Conservation (phyloP, 2,113 vertebrate genomes). For the Proteles cristata region DNA sequence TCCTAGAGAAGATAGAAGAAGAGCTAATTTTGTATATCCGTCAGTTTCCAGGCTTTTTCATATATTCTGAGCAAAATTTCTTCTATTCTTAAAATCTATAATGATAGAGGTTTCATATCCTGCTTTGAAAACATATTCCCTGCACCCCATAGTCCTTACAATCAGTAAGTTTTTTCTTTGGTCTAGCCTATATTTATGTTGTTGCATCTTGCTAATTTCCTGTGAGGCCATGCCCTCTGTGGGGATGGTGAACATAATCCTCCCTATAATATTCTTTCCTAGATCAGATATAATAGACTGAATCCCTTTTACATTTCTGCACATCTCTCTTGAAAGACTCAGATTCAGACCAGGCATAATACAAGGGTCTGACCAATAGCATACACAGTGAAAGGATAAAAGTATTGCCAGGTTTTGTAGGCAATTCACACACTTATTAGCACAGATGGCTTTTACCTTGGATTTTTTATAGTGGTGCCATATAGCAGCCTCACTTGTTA, state of each 20-base stretch:
- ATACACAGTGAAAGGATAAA: background rate
- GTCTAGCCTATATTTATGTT: slow-evolving; percentile 25
- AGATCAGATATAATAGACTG: slow-evolving; percentile 59
- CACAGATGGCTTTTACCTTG: slow-evolving; percentile 44
- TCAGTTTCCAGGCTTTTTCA: background rate
- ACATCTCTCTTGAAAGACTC: slow-evolving; percentile 58
- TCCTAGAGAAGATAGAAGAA: background rate
- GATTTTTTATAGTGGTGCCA: background rate
- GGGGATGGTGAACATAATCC: background rate
- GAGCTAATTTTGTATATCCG: background rate
- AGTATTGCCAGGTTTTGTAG: slow-evolving; percentile 3
- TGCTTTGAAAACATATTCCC: slow-evolving; percentile 30
- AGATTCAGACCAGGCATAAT: slow-evolving; percentile 47
- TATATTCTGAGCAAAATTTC: background rate
- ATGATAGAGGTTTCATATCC: slow-evolving; percentile 71
- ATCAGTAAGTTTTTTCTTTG: background rate
- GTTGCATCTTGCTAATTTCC: slow-evolving; percentile 64
- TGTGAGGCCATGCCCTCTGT: slow-evolving; percentile 52
- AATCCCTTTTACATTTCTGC: slow-evolving; percentile 56
- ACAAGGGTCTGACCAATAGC: slow-evolving; percentile 1
- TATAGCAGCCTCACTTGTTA: slow-evolving; percentile 39
- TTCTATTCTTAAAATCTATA: slow-evolving; percentile 48
- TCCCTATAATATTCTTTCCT: slow-evolving; percentile 35
- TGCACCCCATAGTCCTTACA: background rate
- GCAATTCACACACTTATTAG: slow-evolving; percentile 48